Conservation (phyloP, 2,113 vertebrate species). For the Cacatua alba region DNA sequence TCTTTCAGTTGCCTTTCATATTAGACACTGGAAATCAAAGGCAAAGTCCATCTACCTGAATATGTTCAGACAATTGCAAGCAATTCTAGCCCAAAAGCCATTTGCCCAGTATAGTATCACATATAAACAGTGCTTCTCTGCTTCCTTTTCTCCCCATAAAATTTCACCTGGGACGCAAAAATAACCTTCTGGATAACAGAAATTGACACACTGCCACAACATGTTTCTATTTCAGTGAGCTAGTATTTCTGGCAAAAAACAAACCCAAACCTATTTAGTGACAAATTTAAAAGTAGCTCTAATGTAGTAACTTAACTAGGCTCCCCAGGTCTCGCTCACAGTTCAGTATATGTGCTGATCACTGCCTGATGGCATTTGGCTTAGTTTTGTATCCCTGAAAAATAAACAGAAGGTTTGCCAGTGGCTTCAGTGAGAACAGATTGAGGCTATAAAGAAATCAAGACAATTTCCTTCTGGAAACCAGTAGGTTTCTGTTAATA, state of each 20-base stretch:
- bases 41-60: not conserved
- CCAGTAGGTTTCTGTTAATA: not conserved
- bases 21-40: not conserved
- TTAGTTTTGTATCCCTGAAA: constrained; percentile 24
- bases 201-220: not conserved
- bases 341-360: not conserved
- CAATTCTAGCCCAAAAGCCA: not conserved
- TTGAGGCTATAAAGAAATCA: constrained; percentile 34
- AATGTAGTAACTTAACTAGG: not conserved
- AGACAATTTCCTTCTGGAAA: constrained; percentile 46
- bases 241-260: not conserved
- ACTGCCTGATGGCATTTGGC: constrained; percentile 40
- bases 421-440: constrained; percentile 26
- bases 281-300: constrained; percentile 7
- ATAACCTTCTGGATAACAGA: not conserved
- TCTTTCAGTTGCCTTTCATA: not conserved
- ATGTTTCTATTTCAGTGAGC: not conserved
- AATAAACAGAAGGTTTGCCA: constrained; percentile 43
- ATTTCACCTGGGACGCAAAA: not conserved
- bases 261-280: not conserved
- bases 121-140: not conserved
- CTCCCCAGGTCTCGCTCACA: not conserved
- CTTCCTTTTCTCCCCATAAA: not conserved
- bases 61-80: not conserved
- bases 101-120: not conserved